Evolutionary conservation across 2,113 vertebrate species (phyloP).

Genomic region (Muntiacus muntjak): DNA sequence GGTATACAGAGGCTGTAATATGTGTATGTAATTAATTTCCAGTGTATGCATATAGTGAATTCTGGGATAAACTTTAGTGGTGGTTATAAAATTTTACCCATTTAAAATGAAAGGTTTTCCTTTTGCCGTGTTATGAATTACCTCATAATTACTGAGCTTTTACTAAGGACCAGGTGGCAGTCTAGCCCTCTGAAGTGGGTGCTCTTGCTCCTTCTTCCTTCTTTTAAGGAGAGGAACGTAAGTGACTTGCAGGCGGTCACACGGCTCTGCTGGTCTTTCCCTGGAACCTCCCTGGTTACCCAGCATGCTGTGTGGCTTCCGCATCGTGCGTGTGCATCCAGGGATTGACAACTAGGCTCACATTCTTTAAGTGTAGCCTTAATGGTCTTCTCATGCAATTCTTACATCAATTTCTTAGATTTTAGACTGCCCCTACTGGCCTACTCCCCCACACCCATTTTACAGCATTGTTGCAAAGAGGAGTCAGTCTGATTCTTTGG

Average conservation of each 20-base stretch:
- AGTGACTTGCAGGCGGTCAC: not conserved
- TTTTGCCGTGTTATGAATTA: not conserved
- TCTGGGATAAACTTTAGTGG: not conserved
- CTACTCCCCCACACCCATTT: not conserved
- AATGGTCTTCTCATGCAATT: not conserved
- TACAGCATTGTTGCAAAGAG: not conserved
- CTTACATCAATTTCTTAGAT: not conserved
- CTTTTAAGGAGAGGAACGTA: not conserved
- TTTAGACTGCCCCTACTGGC: not conserved
- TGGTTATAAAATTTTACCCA: not conserved
- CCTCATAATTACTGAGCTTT: not conserved
- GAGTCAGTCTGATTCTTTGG: not conserved
- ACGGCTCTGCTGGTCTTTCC: not conserved
- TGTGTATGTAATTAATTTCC: not conserved
- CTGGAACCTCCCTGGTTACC: not conserved
- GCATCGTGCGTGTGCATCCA: rapidly evolving
- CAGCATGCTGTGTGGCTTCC: not conserved
- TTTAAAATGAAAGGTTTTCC: not conserved
- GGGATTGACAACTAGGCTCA: too few relatives aligned
- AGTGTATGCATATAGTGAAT: slow-evolving; percentile 19
- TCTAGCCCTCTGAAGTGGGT: not conserved
- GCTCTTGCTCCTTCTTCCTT: rapidly evolving
- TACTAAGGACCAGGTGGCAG: not conserved
- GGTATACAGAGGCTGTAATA: not conserved
- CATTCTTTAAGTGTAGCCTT: not conserved